A percentile compares a stretch with the other conserved stretches of the same genome.
phyloP scores from a whole-genome alignment of 2,797 vertebrate species.

The Pempheris klunzingeri region DNA sequence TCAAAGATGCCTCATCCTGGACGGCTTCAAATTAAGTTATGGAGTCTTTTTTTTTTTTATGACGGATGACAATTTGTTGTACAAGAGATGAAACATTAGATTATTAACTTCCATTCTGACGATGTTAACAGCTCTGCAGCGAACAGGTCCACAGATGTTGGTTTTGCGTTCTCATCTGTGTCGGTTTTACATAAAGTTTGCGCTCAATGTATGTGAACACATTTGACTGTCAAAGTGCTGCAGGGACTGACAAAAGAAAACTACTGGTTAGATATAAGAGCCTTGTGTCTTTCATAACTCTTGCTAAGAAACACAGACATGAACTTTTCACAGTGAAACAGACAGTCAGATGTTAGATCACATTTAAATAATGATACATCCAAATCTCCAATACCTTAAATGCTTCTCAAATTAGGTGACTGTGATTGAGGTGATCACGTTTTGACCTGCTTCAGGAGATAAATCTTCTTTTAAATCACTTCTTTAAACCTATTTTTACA shows the following conservation, averaged over 20 bases:
- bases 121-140: background rate
- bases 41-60: slow-evolving; percentile 23
- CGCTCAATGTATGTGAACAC: background rate
- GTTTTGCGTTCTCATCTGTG: background rate
- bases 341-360: no score
- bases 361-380: background rate
- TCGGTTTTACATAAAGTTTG: slow-evolving; percentile 36
- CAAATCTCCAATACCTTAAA: background rate
- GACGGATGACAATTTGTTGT: slow-evolving; percentile 20
- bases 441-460: no score
- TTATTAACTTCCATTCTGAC: slow-evolving; percentile 16
- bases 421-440: no score
- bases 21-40: slow-evolving; percentile 30
- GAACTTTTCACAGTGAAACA: background rate
- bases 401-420: background rate
- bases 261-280: background rate
- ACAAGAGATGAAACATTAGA: slow-evolving; percentile 33
- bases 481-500: no score
- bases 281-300: background rate
- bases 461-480: no score
- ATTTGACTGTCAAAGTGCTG: slow-evolving; percentile 50
- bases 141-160: background rate
- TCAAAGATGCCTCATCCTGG: slow-evolving; percentile 22
- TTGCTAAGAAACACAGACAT: background rate
- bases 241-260: background rate